phyloP scores from a whole-genome alignment of 2,797 vertebrate genomes.

The Muscicapa comitata region DNA sequence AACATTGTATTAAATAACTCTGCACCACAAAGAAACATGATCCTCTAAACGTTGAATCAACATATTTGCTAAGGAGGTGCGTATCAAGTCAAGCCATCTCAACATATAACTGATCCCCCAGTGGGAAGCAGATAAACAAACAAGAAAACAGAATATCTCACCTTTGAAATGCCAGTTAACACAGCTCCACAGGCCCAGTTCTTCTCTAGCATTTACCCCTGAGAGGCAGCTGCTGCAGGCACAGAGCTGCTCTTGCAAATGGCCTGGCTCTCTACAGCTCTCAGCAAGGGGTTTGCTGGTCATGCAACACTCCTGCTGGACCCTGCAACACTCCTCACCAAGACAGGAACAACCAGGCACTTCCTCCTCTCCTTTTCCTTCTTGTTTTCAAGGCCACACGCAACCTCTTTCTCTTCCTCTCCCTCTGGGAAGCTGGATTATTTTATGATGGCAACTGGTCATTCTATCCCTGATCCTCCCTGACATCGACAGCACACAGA shows the following conservation, averaged over 20 bases:
- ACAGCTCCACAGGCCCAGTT: not conserved
- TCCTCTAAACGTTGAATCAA: conserved; percentile 2
- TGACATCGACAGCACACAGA: rapidly evolving
- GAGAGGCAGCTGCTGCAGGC: not conserved
- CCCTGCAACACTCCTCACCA: not conserved
- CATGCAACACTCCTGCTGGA: not conserved
- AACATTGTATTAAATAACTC: conserved; percentile 10
- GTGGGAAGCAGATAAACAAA: not conserved
- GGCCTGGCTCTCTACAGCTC: not conserved
- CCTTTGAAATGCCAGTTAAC: not conserved
- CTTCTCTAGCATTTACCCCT: not conserved
- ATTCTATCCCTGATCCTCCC: not conserved
- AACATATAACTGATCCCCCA: not conserved
- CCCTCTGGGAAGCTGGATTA: not conserved
- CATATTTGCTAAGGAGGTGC: not conserved
- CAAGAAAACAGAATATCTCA: not conserved
- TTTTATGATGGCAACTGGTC: not conserved
- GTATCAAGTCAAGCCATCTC: not conserved
- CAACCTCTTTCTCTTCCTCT: not conserved
- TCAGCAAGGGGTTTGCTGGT: not conserved
- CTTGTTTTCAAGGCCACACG: not conserved
- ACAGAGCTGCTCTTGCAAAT: not conserved
- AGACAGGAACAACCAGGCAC: not conserved
- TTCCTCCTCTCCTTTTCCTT: not conserved
- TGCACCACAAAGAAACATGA: conserved; percentile 35